Evolutionary conservation across 2,797 vertebrate species (phyloP), one percentile per base, ranked within the genome.

Genomic region (Hylomyscus alleni): DNA sequence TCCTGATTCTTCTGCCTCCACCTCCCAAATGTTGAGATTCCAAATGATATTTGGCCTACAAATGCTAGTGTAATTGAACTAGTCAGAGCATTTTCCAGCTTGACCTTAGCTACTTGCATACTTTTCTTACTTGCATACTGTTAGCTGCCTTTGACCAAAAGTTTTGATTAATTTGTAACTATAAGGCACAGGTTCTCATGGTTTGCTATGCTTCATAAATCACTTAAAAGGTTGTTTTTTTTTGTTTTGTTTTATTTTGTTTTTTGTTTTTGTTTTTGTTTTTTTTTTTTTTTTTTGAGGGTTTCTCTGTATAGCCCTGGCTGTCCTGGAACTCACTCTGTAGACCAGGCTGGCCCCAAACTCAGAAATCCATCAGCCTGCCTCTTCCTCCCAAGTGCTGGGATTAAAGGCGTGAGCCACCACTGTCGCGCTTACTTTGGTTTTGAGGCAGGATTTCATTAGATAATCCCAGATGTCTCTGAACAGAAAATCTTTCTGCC

Each of bases 91-190:
- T 75, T 95, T 85, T 83, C 84, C 13, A 22, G 14, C 52, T 81
- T 86, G 37, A 58, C 44, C 29, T 62, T 78, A 85, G 73, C 54
- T 60, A 73, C 24, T 10, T 94, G 60, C 31, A 50, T 72, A 56
- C 19, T 87, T 91, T 85, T 84, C 54, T n/a, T n/a, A n/a, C n/a
- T n/a, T n/a, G n/a, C n/a, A n/a, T n/a, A n/a, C n/a, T 75, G 9
- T 89, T 82, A 91, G 54, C 52, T 77, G 20, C 88, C 86, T 92
- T 92, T 92, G 47, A 76, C 40, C 65, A 81, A 85, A 92, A 72
- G 19, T 81, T 81, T 52, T 94, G 92, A 90, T 90, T 93, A 6
- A 60, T 86, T 75, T 94, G 56, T 89, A 95, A 85, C 47, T 88
- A 3, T 89, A 93, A 90, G 17, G 20, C 31, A 90, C 37, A 81